These are phyloP conservation scores for Apus apus DNA, from an alignment of 2,113 vertebrate species.

Conservation along the genomic window DNA sequence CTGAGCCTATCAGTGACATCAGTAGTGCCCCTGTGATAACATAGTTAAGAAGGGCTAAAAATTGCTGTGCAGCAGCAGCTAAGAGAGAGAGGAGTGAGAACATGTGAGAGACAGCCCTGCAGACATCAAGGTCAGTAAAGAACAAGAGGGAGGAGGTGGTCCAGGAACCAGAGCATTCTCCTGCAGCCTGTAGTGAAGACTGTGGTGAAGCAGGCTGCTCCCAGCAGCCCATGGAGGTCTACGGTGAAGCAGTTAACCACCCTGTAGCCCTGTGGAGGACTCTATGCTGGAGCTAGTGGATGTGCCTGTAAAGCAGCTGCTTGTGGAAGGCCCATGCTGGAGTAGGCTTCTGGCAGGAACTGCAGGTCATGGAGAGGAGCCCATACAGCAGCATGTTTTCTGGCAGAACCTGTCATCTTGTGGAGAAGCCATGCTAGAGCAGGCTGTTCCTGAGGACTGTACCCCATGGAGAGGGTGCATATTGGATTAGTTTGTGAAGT, in stretches of 20 bases:
- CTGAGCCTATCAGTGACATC: too few relatives aligned
- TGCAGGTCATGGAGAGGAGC: not conserved
- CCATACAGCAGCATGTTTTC: not conserved
- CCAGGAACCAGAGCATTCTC: too few relatives aligned
- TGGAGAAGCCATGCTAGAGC: not conserved
- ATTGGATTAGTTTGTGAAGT: not conserved
- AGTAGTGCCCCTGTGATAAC: too few relatives aligned
- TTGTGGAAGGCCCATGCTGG: accelerated
- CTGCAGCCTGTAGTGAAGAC: too few relatives aligned
- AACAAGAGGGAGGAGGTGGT: too few relatives aligned
- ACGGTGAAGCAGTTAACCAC: not conserved
- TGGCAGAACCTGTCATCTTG: accelerated
- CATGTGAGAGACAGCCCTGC: too few relatives aligned
- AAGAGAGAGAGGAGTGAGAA: too few relatives aligned
- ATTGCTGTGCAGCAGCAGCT: too few relatives aligned
- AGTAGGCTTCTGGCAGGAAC: not conserved
- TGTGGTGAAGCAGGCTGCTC: not conserved
- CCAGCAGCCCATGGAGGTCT: not conserved
- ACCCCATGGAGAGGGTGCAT: not conserved
- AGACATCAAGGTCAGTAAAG: too few relatives aligned
- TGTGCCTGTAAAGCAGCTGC: too few relatives aligned
- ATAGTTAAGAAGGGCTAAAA: too few relatives aligned
- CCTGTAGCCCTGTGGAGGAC: not conserved
- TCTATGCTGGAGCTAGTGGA: not conserved
- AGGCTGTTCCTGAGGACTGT: not conserved